Conservation (phyloP, 2,888 invertebrate genomes). For the Candidula unifasciata region DNA sequence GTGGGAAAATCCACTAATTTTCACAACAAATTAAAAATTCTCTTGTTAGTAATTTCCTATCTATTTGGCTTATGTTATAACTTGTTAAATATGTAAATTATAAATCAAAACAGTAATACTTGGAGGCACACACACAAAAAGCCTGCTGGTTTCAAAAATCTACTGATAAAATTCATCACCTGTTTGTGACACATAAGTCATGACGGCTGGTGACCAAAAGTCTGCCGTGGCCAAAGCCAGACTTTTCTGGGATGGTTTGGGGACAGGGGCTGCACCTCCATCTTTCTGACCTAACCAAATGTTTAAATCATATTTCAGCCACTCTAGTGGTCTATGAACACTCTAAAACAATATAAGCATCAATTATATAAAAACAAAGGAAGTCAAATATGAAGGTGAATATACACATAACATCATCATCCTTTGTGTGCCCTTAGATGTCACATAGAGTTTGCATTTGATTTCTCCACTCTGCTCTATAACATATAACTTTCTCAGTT, state of each 20-base stretch:
- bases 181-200: conserved; percentile 23
- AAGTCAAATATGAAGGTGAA: not conserved
- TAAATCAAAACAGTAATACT: too few relatives aligned
- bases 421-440: too few relatives aligned
- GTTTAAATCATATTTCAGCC: not conserved
- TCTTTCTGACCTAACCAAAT: conserved; percentile 28
- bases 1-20: too few relatives aligned
- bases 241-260: not conserved
- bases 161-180: not conserved
- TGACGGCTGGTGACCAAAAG: conserved; percentile 24
- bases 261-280: not conserved
- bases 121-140: too few relatives aligned
- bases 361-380: not conserved
- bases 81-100: too few relatives aligned
- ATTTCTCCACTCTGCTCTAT: too few relatives aligned
- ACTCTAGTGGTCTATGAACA: not conserved
- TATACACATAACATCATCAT: too few relatives aligned
- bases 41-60: not conserved
- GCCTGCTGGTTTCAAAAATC: not conserved
- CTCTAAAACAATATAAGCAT: not conserved
- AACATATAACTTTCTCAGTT: too few relatives aligned
- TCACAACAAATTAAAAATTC: too few relatives aligned
- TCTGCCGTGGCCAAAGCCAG: conserved; percentile 25
- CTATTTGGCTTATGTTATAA: too few relatives aligned
- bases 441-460: too few relatives aligned